Base-by-base conservation (phyloP, 1,140 invertebrate species). In the Lasioglossum baleicum region DNA sequence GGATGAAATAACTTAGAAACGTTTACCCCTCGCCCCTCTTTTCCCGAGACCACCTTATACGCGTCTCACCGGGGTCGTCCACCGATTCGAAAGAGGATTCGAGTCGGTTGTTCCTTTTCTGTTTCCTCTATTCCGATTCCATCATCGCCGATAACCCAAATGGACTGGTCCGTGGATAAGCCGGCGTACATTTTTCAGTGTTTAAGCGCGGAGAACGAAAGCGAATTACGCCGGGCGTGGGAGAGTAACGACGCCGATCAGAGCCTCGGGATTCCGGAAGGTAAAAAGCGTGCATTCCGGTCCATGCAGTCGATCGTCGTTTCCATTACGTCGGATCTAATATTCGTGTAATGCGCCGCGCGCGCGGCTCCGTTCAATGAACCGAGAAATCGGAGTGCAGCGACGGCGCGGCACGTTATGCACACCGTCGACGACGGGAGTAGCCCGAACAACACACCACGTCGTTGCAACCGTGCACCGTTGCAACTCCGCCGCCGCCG, bases 31-130 rank as follows among this genome's bases (percentile, higher is more conserved):
- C 51, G 15, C 1, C 17, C 51, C 51, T 5, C 51, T 0, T 15
- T 53, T 53, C 0, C n/a, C 20, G 20, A 7, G 56, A 8, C 1
- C 56, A 58, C 56, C 56, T 15, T 53, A 20, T 53, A 20, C 51
- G 17, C 5, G 44, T 53, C 15, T 58, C 20, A n/a, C 6, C 17
- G 1, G 44, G 35, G 35, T 35, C 35, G 35, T 35, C 35, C 35
- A 35, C 35, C 35, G 2, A 35, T 35, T 48, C 44, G 44, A 20
- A 20, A 56, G 22, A 65, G 56, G 13, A 13, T 8, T 8, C 7
- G 44, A 13, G 65, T 74, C 72, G 64, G 35, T 35, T 35, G 63
- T 74, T 65, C 40, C 63, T 58, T 73, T 15, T 44, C 60, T 26
- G 35, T 73, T 73, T 51, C 40, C 13, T 31, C 44, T 48, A 0